Evolutionary conservation across 2,113 vertebrate species (phyloP), one percentile per base, ranked within the genome.

Genomic region (Beaufortia kweichowensis): DNA sequence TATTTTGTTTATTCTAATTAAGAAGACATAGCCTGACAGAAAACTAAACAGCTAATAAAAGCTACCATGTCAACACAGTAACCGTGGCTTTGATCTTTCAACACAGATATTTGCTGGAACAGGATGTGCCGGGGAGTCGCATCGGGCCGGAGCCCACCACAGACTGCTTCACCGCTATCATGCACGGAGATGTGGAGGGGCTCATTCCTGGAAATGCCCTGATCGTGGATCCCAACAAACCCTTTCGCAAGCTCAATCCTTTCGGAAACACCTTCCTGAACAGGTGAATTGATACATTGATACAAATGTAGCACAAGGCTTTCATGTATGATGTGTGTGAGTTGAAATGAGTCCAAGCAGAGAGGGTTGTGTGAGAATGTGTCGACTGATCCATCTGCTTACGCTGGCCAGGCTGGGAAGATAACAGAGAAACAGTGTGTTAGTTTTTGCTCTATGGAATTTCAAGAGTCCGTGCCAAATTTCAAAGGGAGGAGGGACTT

Each of bases 231-330:
- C 94, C 96, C 1, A 91, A 96, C 33, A 97, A 96, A 79, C 96
- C 96, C 6, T 98, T 97, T 89, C 94, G 96, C 0, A 95, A 97
- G 57, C 95, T 98, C 75, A 95, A 95, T 79, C 94, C 96, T 0
- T 98, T 97, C 0, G 96, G 96, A 53, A 97, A 95, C 82, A 93
- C 93, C 6, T 98, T 98, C 83, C 95, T 98, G 12, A 98, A 97
- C 86, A 94, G 96, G 96, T 96, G 82, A 88, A 87, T 53, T 8
- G 31, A 70, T n/a, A n/a, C n/a, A n/a, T 39, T 57, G n/a, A 55
- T 26, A n/a, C 21, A 15, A 41, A 17, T 55, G 59, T 61, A 28
- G 63, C 35, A 24, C 55, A 11, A 1, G 39, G 29, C 61, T 0
- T n/a, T 33, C 39, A 64, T 76, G 61, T 65, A 55, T 19, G 17